Evolutionary conservation across 2,113 vertebrate species (phyloP), one percentile per base, ranked within the genome.

Genomic region (Phocoena phocoena): DNA sequence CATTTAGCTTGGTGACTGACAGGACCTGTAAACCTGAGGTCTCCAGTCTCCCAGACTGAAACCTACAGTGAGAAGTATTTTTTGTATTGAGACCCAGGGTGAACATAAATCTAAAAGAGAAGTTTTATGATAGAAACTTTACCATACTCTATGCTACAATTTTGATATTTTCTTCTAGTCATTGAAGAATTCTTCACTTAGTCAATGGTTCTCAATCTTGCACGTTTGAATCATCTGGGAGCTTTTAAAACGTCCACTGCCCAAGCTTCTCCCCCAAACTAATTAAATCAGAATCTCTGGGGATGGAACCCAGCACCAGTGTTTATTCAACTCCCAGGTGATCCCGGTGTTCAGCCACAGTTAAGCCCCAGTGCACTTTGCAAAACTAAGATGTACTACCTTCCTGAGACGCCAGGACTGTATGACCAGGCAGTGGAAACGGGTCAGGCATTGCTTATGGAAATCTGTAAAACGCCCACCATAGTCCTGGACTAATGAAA

Each of bases 251-350:
- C 14, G 33, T 58, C 60, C 33, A 2, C 41, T 31, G 60, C 81
- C 25, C 81, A 36, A 38, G 58, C 44, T 38, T 65, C 74, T 63
- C 41, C 68, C 28, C 68, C 18, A 36, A 18, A 33, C 13, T 6
- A 41, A 62, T 60, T 60, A 84, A 80, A 60, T 74, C 47, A 80
- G 41, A 33, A 23, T 93, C 47, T 44, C 28, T 31, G 38, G 41
- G 65, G 50, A 6, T 1, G 0, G 77, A 17, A 26, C 15, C 1
- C 0, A 0, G 21, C 47, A 47, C 20, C 65, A 20, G 18, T 41
- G n/a, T 38, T 73, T 53, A 81, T 33, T 68, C 63, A 67, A 8
- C 60, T 33, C 79, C 10, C 67, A 80, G 73, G 53, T 38, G 71
- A 55, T 38, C 60, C 77, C 33, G 38, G 0, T 13, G n/a, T 58